These are phyloP conservation scores for Crotalus horridus DNA, from an alignment of 2,113 vertebrate species.

Conservation along the genomic window DNA sequence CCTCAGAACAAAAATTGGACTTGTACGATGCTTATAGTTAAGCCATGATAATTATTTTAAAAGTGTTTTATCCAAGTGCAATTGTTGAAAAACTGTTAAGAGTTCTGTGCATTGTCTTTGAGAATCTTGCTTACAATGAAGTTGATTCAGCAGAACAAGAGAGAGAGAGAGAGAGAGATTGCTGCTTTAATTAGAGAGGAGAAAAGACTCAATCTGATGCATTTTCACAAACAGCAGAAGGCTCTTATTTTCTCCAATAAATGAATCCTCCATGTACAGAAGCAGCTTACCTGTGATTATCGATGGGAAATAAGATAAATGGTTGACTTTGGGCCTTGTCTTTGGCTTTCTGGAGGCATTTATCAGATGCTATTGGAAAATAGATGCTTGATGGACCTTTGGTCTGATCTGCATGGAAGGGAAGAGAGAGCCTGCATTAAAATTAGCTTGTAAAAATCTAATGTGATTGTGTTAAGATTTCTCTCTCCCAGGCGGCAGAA, in stretches of 20 bases:
- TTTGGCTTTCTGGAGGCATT: background rate
- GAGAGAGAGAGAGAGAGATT: background rate
- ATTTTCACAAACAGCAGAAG: background rate
- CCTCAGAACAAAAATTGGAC: background rate
- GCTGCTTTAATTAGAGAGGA: background rate
- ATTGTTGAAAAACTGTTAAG: background rate
- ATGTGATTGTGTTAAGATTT: slow-evolving; percentile 24
- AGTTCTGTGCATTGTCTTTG: background rate
- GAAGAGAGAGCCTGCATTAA: slow-evolving; percentile 2
- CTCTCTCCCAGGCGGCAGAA: rapidly evolving
- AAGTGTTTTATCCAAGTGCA: background rate
- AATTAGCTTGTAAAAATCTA: slow-evolving; percentile 23
- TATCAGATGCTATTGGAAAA: background rate
- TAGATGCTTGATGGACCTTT: background rate
- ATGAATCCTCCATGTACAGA: background rate
- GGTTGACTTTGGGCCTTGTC: background rate
- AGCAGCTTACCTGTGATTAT: background rate
- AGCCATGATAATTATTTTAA: background rate
- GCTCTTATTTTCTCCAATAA: background rate
- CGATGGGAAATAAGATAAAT: background rate
- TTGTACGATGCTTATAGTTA: background rate
- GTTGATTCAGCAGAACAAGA: background rate
- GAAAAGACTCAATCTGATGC: background rate
- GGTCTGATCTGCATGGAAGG: background rate
- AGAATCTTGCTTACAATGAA: background rate